A percentile compares a stretch with the other conserved stretches of the same genome.
These are phyloP conservation scores for Ectemnius cavifrons DNA, from an alignment of 2,888 invertebrate genomes.

Conservation along the genomic window DNA sequence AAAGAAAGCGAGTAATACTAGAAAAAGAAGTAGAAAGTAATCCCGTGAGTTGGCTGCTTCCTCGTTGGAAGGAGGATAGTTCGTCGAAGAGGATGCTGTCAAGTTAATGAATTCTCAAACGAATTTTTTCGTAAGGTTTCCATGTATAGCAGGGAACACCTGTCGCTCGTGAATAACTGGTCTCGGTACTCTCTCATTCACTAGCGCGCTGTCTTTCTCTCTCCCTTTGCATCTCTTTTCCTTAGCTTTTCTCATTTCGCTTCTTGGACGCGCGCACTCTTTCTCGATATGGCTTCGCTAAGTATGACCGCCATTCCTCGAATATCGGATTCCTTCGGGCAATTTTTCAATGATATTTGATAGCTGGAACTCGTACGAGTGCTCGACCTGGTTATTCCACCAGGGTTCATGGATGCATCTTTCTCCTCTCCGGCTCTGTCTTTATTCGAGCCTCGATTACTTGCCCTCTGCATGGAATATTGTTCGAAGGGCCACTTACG, in stretches of 20 bases:
- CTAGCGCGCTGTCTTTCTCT: background rate
- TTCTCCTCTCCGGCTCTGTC: background rate
- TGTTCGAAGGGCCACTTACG: constrained; percentile 16
- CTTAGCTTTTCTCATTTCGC: constrained; percentile 15
- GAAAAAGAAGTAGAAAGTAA: constrained; percentile 7
- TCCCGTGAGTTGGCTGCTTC: background rate
- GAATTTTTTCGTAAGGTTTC: constrained; percentile 43
- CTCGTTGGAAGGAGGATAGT: background rate
- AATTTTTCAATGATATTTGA: constrained; percentile 59
- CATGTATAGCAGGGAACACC: constrained; percentile 15
- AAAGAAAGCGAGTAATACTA: background rate
- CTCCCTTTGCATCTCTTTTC: background rate
- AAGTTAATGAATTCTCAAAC: constrained; percentile 52
- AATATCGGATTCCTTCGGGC: constrained; percentile 59
- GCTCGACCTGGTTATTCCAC: constrained; percentile 30
- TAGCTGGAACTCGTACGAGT: constrained; percentile 59
- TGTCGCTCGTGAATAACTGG: constrained; percentile 45
- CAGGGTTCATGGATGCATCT: background rate
- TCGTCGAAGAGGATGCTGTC: background rate
- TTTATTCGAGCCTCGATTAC: constrained; percentile 2
- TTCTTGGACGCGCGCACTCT: too few species aligned
- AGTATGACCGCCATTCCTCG: constrained; percentile 40
- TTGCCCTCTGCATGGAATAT: constrained; percentile 44
- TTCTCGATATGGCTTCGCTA: constrained; percentile 47
- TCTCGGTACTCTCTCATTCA: background rate